These are phyloP conservation scores for Sitta carolinensis DNA, from an alignment of 2,797 vertebrate species.

Conservation along the genomic window DNA sequence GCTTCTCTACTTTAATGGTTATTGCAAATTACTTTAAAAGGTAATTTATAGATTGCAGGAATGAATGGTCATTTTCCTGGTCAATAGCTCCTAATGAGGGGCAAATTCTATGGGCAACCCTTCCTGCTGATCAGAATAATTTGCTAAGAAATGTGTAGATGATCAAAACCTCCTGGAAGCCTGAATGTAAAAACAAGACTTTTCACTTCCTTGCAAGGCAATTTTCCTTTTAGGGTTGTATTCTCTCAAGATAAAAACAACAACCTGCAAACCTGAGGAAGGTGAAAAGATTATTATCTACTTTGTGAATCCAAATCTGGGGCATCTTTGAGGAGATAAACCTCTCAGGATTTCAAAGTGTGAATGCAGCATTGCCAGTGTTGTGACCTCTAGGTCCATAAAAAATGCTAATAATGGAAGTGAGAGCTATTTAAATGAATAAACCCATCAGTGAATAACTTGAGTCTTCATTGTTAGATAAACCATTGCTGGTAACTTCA, in stretches of 20 bases:
- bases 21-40: conserved; percentile 52
- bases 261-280: background rate
- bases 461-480: background rate
- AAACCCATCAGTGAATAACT: background rate
- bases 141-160: background rate
- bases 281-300: background rate
- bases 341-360: background rate
- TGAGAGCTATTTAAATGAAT: background rate
- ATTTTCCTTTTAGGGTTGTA: background rate
- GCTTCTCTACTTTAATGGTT: conserved; percentile 47
- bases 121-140: conserved; percentile 20
- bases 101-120: background rate
- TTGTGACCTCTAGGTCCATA: background rate
- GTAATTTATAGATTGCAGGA: conserved; percentile 51
- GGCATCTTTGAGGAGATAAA: background rate
- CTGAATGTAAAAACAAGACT: background rate
- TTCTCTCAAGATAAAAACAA: background rate
- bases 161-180: background rate
- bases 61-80: conserved; percentile 12
- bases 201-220: background rate
- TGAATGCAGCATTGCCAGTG: background rate
- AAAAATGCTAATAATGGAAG: background rate
- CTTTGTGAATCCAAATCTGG: background rate
- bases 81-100: conserved; percentile 13
- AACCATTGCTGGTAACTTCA: background rate